Conservation (phyloP, 2,113 vertebrate genomes). For the Nothocercus nigrocapillus region DNA sequence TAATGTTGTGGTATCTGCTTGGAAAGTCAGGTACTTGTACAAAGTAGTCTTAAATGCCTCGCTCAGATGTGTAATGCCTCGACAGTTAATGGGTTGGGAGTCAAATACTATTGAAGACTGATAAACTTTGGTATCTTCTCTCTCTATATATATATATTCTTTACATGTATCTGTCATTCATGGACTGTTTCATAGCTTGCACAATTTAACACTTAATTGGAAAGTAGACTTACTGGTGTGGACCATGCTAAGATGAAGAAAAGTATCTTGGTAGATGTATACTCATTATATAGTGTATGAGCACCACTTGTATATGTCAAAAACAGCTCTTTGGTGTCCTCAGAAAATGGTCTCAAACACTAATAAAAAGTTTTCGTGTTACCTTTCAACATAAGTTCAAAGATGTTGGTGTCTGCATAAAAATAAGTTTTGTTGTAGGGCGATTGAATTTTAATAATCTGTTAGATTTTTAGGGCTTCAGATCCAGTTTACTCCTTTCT, state of each 20-base stretch:
- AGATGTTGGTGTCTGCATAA: constrained; percentile 66
- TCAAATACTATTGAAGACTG: neutral
- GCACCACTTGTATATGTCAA: constrained; percentile 27
- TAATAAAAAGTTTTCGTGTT: constrained; percentile 60
- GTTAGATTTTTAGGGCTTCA: constrained; percentile 63
- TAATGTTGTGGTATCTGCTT: neutral
- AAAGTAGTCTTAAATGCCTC: neutral
- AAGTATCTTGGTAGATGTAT: neutral
- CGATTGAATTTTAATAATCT: constrained; percentile 75
- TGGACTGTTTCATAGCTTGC: constrained; percentile 28
- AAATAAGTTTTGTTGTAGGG: constrained; percentile 51
- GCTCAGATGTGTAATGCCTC: neutral
- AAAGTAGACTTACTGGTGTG: neutral
- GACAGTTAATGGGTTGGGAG: neutral
- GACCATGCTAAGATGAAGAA: constrained; percentile 20
- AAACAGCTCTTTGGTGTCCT: constrained; percentile 60
- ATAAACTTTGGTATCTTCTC: constrained; percentile 18
- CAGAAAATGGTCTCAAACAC: constrained; percentile 55
- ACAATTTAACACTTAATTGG: constrained; percentile 62
- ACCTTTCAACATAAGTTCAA: constrained; percentile 70
- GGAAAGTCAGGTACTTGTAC: neutral
- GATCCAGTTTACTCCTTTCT: constrained; percentile 65
- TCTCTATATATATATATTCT: neutral
- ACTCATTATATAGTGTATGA: constrained; percentile 51
- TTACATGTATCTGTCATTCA: neutral